Evolutionary conservation across 2,888 invertebrate species (phyloP), one percentile per base, ranked within the genome.

Genomic region (Phaonia tiefii): DNA sequence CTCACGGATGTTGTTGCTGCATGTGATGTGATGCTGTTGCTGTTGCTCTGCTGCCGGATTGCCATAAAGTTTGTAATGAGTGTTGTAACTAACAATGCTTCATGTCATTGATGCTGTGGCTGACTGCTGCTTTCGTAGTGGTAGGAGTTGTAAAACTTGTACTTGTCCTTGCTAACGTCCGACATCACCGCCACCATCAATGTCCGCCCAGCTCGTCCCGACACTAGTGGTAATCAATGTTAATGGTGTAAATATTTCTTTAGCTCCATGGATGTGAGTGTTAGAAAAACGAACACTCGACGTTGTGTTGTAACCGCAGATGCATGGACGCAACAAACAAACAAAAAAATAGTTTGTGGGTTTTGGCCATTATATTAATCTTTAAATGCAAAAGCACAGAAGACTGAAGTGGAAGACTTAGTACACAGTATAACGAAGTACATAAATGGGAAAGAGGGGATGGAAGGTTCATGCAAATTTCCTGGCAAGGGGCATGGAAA

Each of bases 241-340:
- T 75, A 81, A 78, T 81, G 72, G 69, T 72, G 69, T 66, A 81
- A 81, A 81, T 81, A 81, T 81, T 72, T 81, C 75, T 72, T 75
- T 75, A 78, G 78, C 67, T 63, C 63, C 63, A 63, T 63, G 7
- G 42, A 17, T 20, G 58, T 58, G 42, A 20, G 20, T 63, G 63
- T 15, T 42, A 37, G 63, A 37, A 63, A 42, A 42, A 63, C n/a
- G 37, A 51, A 58, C 69, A 80, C 58, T 77, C 67, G 37, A 37
- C 44, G 60, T 65, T 31, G 8, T 54, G 66, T 15, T 54, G 39
- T n/a, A n/a, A n/a, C n/a, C n/a, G n/a, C 39, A 51, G 46, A 46
- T 44, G 56, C 39, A 69, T 11, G 26, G n/a, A n/a, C n/a, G 39
- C 5, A 26, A 37, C 72, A 51, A 39, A 31, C 3, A 22, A 67